Base-by-base conservation (phyloP, 2,797 vertebrate genomes). In the Petrocephalus sullivani region DNA sequence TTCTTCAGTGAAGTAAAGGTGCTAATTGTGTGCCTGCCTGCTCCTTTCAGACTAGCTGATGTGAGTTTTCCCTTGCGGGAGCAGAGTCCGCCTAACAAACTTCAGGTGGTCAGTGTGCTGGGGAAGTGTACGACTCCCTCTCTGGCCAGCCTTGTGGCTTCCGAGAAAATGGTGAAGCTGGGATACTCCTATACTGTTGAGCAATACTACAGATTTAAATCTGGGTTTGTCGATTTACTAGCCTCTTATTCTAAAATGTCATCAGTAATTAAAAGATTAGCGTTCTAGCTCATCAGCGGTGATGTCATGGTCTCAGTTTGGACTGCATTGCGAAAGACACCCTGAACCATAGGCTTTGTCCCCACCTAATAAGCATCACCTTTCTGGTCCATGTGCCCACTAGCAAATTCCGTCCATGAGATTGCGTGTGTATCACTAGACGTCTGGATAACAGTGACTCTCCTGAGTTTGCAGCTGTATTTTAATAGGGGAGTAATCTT, bases 401-500 rank as follows among this genome's bases (percentile, higher is more conserved):
- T 49, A 54, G 28, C 21, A 58, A n/a, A 56, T 58, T 87, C 67
- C 5, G n/a, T 75, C 23, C 28, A 21, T 87, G 87, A 57, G 56
- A 78, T 87, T 56, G 33, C 67, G 58, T 87, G 51, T 87, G 37
- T 56, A 57, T 41, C 54, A 41, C 33, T 60, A 60, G 54, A 28
- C 54, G 37, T 23, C 33, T 88, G 54, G 71, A 21, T 82, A 28
- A 49, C 37, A 4, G 33, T n/a, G 21, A 33, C 71, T 49, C 82
- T 82, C 71, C 75, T 60, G 53, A 46, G 37, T 37, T 82, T 88
- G 10, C 61, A 14, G 12, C 33, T 4, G 3, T 56, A 41, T 57
- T 88, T 88, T 33, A 60, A 88, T 60, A 57, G 67, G 53, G 57
- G 28, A 49, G 28, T 87, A 41, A 49, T 37, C 41, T 78, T 53